Evolutionary conservation across 2,797 vertebrate genomes (phyloP), one percentile per base, ranked within the genome.

Genomic region (Aphelocoma californica): DNA sequence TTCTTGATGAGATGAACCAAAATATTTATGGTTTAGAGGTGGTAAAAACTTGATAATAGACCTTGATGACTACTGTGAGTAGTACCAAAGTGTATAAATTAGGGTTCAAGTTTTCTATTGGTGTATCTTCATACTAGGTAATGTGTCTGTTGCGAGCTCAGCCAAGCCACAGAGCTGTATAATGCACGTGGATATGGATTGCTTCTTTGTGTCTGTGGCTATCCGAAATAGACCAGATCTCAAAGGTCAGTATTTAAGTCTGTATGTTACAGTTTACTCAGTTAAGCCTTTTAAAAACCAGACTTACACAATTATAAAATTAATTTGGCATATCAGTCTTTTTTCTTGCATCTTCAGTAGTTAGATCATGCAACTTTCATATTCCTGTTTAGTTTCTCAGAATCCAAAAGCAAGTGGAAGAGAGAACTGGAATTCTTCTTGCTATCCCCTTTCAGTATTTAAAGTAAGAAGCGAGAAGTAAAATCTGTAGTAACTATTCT

Each of bases 171-270:
- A 98, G 96, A 98, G 98, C 69, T 99, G 99, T 96, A 98, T 99
- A 95, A 98, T 99, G 97, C 99, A 99, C 86, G 98, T 99, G 95
- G 99, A 99, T 98, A 99, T 99, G 99, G 99, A 99, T 97, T 99
- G 99, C 97, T 99, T 99, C 97, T 99, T 99, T 98, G 99, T 99
- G 66, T 99, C 99, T 81, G 99, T 99, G 94, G 99, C 99, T 97
- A 99, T 99, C 95, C 98, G 99, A 97, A 98, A 99, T 96, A 98
- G 98, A 92, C 98, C 99, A 60, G 99, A 99, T 89, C 98, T 99
- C 93, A 99, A 98, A 99, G 99, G 99, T 98, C 94, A 98, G 97
- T 98, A 97, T 96, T 96, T 67, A 48, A 75, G 44, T 93, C 60
- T 67, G 1, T 25, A 7, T 90, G 25, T 62, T 83, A 45, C 31